A percentile compares a stretch with the other conserved stretches of the same genome.
Evolutionary conservation across 2,888 invertebrate genomes (phyloP).

Genomic region (Ametastegia equiseti): DNA sequence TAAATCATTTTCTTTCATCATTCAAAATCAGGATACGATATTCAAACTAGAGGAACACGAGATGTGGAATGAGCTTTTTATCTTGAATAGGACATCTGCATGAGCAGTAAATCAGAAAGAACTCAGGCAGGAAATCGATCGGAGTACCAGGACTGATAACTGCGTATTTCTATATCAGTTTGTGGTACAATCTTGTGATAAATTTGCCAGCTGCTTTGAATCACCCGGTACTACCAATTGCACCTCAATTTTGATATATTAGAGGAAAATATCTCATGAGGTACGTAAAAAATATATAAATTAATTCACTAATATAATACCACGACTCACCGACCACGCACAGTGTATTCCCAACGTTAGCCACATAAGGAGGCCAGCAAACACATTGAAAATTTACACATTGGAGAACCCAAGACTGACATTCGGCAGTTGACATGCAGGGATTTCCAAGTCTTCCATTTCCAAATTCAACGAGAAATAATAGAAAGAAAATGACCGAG

Average conservation of each 20-base stretch:
- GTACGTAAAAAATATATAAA: too few species aligned
- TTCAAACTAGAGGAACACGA: not conserved
- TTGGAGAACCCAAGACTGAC: not conserved
- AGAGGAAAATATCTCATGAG: too few species aligned
- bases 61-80: too few species aligned
- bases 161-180: not conserved
- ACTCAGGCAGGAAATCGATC: not conserved
- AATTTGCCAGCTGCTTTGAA: not conserved
- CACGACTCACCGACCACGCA: conserved; percentile 1
- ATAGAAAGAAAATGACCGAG: not conserved
- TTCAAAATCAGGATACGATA: too few species aligned
- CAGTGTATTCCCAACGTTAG: not conserved
- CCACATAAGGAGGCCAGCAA: conserved; percentile 4
- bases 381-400: not conserved
- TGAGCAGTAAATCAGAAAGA: not conserved
- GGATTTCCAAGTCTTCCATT: not conserved
- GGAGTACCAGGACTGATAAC: not conserved
- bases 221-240: not conserved
- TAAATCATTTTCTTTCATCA: too few species aligned
- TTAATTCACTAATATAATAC: too few species aligned
- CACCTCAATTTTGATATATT: too few species aligned
- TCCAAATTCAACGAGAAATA: not conserved
- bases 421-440: not conserved
- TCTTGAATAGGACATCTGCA: too few species aligned
- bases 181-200: not conserved